Base-by-base conservation (phyloP, 2,797 vertebrate genomes). In the Acanthis flammea region DNA sequence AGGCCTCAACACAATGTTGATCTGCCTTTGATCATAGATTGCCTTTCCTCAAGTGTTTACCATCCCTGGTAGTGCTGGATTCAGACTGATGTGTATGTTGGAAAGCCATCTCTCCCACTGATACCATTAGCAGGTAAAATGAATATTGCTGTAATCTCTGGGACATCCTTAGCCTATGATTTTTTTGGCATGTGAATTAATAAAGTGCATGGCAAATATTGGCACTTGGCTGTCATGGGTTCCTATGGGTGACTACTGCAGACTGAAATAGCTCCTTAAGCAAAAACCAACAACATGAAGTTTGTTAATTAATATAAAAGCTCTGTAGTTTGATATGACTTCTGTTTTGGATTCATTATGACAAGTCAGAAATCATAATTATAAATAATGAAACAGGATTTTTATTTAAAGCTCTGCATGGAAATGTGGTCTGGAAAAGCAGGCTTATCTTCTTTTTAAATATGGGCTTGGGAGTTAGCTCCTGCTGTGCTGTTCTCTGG, bases 1-100 rank as follows among this genome's bases (percentile, higher is more conserved):
- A 91, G 61, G n/a, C 33, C 54, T 63, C 31, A 44, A 44, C 39
- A 62, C 45, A 58, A 4, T 84, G 72, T 94, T 19, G 8, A 58
- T 88, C 53, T 96, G 68, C 48, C 92, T 97, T 93, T 87, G 48
- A 66, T 96, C 41, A 54, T 24, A 9, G 37, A 35, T 37, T 87
- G 25, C 41, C 58, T 82, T 95, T 88, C 62, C 55, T 95, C 42
- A 53, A 88, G 63, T n/a, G 33, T 78, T 86, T 87, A 33, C 88
- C 4, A 13, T 63, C 35, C 51, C 51, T 72, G 47, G 61, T 47
- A 63, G 12, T 25, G 39, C 57, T 89, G 77, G 58, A 87, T 94
- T 93, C 60, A 87, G 67, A 89, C 88, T 94, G 86, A 50, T 95
- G 27, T 47, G 3, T 66, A 0, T 35, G 37, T 45, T 81, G 48